Evolutionary conservation across 2,113 vertebrate genomes (phyloP).

Genomic region (Probosciger aterrimus): DNA sequence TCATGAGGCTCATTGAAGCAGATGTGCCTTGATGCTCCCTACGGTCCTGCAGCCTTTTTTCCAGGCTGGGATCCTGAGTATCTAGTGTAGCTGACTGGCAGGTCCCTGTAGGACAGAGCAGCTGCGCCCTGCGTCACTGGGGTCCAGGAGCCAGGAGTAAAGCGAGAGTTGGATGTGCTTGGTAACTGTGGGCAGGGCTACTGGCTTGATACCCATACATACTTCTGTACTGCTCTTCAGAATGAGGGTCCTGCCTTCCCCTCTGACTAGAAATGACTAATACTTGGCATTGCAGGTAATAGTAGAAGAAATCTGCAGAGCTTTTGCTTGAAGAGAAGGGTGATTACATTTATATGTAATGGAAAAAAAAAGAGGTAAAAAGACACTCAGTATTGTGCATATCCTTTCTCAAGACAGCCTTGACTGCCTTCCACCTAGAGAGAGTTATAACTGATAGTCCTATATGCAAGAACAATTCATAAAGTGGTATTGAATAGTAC

Average conservation of each 20-base stretch:
- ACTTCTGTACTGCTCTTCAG: not conserved
- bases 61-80: not conserved
- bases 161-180: not conserved
- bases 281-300: accelerated
- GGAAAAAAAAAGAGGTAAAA: not conserved
- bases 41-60: not conserved
- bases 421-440: accelerated
- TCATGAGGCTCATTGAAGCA: not conserved
- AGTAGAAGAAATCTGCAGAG: not conserved
- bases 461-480: not conserved
- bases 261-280: not conserved
- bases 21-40: not conserved
- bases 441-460: not conserved
- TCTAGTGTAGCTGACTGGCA: not conserved
- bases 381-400: accelerated
- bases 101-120: not conserved
- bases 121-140: not conserved
- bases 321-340: not conserved
- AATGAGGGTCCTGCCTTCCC: not conserved
- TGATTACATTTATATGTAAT: accelerated
- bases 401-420: accelerated
- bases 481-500: not conserved
- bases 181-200: not conserved
- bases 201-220: not conserved
- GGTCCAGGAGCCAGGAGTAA: not conserved